Percentiles rank a stretch among this genome's conserved stretches.
phyloP scores from a whole-genome alignment of 2,888 invertebrate species.

The Acleris literana region DNA sequence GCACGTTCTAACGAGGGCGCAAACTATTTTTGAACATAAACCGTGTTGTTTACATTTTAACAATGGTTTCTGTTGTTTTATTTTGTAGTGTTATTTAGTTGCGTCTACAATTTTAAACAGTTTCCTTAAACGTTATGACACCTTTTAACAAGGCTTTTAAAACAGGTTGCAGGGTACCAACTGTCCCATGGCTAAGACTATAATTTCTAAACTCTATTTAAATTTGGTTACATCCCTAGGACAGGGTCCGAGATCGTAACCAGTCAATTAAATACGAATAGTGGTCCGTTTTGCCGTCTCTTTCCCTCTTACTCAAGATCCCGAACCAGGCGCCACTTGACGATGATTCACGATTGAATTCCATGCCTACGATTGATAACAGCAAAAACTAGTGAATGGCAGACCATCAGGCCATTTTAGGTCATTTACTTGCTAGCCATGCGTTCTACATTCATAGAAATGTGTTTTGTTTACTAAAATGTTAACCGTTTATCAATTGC shows the following conservation, averaged over 20 bases:
- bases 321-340: conserved; percentile 79
- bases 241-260: conserved; percentile 79
- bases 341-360: conserved; percentile 80
- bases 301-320: conserved; percentile 69
- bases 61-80: conserved; percentile 15
- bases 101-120: neutral
- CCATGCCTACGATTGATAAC: conserved; percentile 81
- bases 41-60: conserved; percentile 28
- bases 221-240: conserved; percentile 76
- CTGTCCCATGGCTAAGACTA: neutral
- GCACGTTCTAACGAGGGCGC: conserved; percentile 34
- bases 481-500: conserved; percentile 35
- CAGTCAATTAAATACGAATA: conserved; percentile 81
- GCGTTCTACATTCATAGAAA: conserved; percentile 44
- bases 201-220: conserved; percentile 79
- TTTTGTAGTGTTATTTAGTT: neutral
- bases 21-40: conserved; percentile 35
- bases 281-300: conserved; percentile 73
- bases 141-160: too few relatives aligned
- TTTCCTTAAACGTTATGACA: too few relatives aligned
- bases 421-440: conserved; percentile 66
- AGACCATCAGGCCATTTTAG: conserved; percentile 69
- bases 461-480: conserved; percentile 60
- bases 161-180: neutral
- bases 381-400: conserved; percentile 77